Conservation (phyloP, 2,888 invertebrate genomes). For the Pseudanteris insignis region DNA sequence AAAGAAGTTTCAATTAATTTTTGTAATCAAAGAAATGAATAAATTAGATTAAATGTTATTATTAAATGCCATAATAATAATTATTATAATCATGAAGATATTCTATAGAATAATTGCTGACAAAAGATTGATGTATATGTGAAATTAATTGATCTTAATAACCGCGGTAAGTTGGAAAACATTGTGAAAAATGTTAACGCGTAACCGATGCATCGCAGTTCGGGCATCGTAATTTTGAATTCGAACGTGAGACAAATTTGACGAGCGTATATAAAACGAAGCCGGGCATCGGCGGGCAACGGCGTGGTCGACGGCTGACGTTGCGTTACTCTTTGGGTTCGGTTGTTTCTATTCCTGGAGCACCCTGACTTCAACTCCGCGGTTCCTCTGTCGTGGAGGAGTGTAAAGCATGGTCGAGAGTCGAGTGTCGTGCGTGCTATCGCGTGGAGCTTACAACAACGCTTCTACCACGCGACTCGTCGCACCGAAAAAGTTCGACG, state of each 20-base stretch:
- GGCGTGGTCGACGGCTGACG: constrained; percentile 46
- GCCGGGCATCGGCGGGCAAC: constrained; percentile 34
- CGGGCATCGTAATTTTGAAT: neutral
- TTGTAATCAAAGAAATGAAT: too few relatives aligned
- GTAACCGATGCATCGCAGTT: too few relatives aligned
- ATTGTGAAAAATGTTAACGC: too few relatives aligned
- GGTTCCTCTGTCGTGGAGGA: constrained; percentile 57
- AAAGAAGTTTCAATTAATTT: too few relatives aligned
- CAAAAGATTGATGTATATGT: too few relatives aligned
- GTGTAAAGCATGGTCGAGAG: constrained; percentile 51
- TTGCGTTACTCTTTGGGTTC: constrained; percentile 52
- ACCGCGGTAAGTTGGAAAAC: too few relatives aligned
- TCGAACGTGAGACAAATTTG: constrained; percentile 23
- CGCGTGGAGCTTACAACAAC: constrained; percentile 49
- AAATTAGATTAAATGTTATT: too few relatives aligned
- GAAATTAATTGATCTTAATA: too few relatives aligned
- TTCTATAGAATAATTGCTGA: too few relatives aligned
- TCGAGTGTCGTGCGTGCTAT: constrained; percentile 55
- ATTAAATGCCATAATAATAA: too few relatives aligned
- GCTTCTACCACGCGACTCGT: constrained; percentile 49
- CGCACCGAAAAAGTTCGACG: constrained; percentile 35
- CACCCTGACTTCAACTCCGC: constrained; percentile 62
- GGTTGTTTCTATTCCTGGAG: constrained; percentile 66
- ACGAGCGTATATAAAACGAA: constrained; percentile 45
- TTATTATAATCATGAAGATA: too few relatives aligned